A percentile compares a stretch with the other conserved stretches of the same genome.
phyloP scores from a whole-genome alignment of 2,113 vertebrate species.

The Dipodomys merriami region DNA sequence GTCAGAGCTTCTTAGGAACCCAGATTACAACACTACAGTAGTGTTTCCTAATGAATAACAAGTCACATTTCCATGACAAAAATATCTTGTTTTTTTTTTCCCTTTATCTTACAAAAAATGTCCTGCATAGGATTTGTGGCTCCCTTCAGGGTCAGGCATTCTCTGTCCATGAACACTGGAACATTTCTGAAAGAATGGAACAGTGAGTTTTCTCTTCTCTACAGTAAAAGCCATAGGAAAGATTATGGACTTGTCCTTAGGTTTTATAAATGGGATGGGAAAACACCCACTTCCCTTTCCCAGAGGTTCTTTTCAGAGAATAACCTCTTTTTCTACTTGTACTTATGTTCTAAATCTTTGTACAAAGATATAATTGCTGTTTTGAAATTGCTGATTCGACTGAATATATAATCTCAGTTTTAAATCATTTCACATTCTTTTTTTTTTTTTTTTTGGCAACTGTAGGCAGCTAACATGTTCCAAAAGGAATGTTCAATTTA shows the following conservation, averaged over 20 bases:
- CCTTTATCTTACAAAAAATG: background rate
- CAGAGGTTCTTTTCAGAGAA: constrained; percentile 60
- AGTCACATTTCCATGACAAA: constrained; percentile 32
- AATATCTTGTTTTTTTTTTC: background rate
- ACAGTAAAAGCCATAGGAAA: constrained; percentile 24
- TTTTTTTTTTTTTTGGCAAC: background rate
- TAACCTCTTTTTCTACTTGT: constrained; percentile 41
- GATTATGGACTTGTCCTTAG: constrained; percentile 9
- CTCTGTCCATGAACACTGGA: constrained; percentile 33
- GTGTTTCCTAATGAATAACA: constrained; percentile 10
- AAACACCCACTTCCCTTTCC: constrained; percentile 55
- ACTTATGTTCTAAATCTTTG: constrained; percentile 34
- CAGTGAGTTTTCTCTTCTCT: constrained; percentile 11
- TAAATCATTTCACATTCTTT: constrained; percentile 63
- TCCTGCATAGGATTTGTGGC: background rate
- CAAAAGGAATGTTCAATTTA: constrained; percentile 49
- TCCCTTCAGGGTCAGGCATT: background rate
- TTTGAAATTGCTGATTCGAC: constrained; percentile 66
- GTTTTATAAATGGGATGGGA: constrained; percentile 67
- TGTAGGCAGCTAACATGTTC: constrained; percentile 41
- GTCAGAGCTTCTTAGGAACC: background rate
- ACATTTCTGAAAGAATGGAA: constrained; percentile 36
- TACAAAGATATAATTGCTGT: constrained; percentile 63
- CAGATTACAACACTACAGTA: background rate
- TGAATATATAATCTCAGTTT: constrained; percentile 61